Conservation (phyloP, 2,888 invertebrate genomes). For the Dicranocentrus wangi region DNA sequence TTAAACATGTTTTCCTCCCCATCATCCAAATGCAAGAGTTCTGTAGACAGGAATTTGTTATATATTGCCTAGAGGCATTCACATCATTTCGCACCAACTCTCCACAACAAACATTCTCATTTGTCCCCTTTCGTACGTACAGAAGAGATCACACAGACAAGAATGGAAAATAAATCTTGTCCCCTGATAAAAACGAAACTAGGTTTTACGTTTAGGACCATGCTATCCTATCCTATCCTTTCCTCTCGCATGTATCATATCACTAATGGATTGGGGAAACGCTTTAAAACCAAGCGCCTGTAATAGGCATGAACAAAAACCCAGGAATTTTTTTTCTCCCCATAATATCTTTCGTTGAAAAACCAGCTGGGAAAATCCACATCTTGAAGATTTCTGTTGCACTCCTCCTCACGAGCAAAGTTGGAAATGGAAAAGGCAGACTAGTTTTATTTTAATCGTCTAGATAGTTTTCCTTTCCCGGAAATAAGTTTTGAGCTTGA, state of each 20-base stretch:
- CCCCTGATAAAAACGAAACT: conserved; percentile 53
- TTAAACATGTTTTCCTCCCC: conserved; percentile 51
- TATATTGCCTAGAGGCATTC: conserved; percentile 61
- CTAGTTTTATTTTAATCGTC: conserved; percentile 48
- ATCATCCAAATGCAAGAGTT: conserved; percentile 44
- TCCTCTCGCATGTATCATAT: conserved; percentile 46
- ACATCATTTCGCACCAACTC: conserved; percentile 58
- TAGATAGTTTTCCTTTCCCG: conserved; percentile 10
- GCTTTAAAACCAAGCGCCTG: conserved; percentile 13
- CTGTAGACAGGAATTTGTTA: conserved; percentile 54
- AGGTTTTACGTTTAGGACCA: no score
- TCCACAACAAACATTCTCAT: conserved; percentile 35
- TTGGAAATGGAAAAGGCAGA: conserved; percentile 31
- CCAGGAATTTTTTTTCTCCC: no score
- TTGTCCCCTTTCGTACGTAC: conserved; percentile 15
- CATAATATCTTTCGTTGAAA: no score
- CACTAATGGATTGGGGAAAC: conserved; percentile 52
- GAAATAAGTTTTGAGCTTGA: conserved; percentile 42
- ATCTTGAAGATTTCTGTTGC: no score
- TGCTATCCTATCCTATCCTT: no score
- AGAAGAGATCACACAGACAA: conserved; percentile 44
- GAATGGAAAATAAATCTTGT: conserved; percentile 31
- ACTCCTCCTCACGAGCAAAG: no score
- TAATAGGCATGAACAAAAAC: no score
- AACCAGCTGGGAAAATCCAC: conserved; percentile 1